A percentile compares a stretch with the other conserved stretches of the same genome.
Evolutionary conservation across 2,797 vertebrate species (phyloP).

Genomic region (Neoniphon sammara): DNA sequence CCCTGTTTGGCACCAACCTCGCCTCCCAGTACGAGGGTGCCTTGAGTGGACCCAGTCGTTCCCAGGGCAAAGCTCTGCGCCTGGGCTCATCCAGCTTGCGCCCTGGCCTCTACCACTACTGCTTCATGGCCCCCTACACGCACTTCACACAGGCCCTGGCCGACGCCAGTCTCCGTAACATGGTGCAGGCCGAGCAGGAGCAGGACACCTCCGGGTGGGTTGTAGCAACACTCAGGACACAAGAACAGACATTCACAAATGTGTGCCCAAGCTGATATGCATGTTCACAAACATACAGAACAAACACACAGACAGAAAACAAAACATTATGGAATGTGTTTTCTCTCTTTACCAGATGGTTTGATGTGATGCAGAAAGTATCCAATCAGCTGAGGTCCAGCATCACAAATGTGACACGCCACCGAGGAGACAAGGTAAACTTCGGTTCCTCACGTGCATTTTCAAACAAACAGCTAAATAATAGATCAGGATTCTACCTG

Average conservation of each 20-base stretch:
- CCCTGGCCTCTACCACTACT: constrained; percentile 97
- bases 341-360: constrained; percentile 86
- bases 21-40: constrained; percentile 94
- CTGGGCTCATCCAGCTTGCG: constrained; percentile 93
- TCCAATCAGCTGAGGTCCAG: constrained; percentile 91
- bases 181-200: constrained; percentile 96
- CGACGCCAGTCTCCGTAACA: constrained; percentile 95
- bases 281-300: neutral
- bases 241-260: neutral
- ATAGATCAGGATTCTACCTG: neutral
- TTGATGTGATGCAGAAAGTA: constrained; percentile 97
- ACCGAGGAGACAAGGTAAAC: constrained; percentile 94
- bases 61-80: constrained; percentile 93
- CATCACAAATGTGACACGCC: constrained; percentile 89
- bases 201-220: constrained; percentile 93
- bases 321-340: neutral
- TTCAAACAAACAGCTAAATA: neutral
- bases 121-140: constrained; percentile 99
- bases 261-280: neutral
- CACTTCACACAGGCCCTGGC: constrained; percentile 99
- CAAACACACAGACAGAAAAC: neutral
- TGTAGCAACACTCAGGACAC: neutral
- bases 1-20: constrained; percentile 96
- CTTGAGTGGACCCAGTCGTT: constrained; percentile 89
- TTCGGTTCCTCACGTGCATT: neutral